Percentiles rank a stretch among this genome's conserved stretches.
Evolutionary conservation across 2,888 invertebrate genomes (phyloP).

Genomic region (Incurvaria masculella): DNA sequence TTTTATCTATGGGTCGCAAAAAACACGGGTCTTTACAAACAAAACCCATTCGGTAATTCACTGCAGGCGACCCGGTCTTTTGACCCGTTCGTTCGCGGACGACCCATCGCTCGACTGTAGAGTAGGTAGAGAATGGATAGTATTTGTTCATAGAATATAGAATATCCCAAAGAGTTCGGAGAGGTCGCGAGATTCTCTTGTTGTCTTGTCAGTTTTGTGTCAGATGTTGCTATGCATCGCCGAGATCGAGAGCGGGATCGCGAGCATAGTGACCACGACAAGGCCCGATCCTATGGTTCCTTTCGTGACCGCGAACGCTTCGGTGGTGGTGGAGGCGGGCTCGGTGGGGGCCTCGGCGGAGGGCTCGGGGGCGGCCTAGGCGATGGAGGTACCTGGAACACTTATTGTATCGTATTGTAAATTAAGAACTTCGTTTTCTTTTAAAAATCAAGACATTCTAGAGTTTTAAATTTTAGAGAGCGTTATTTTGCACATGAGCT

Average conservation of each 20-base stretch:
- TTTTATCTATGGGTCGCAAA: no score
- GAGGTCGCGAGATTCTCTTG: no score
- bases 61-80: no score
- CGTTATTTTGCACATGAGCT: background rate
- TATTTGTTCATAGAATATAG: no score
- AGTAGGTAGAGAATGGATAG: no score
- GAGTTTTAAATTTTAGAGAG: constrained; percentile 1
- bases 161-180: no score
- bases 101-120: no score
- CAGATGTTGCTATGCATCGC: no score
- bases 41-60: no score
- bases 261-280: background rate
- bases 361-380: background rate
- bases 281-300: constrained; percentile 4
- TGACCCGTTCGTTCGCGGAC: no score
- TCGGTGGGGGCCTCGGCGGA: constrained; percentile 28
- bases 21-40: no score
- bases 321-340: constrained; percentile 28
- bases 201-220: no score
- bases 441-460: background rate
- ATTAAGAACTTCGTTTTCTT: background rate
- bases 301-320: constrained; percentile 18
- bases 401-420: background rate
- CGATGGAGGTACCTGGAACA: background rate
- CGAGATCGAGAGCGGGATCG: constrained; percentile 3